These are phyloP conservation scores for Drosophila sordidapex DNA, from an alignment of 2,888 invertebrate genomes.

Conservation along the genomic window DNA sequence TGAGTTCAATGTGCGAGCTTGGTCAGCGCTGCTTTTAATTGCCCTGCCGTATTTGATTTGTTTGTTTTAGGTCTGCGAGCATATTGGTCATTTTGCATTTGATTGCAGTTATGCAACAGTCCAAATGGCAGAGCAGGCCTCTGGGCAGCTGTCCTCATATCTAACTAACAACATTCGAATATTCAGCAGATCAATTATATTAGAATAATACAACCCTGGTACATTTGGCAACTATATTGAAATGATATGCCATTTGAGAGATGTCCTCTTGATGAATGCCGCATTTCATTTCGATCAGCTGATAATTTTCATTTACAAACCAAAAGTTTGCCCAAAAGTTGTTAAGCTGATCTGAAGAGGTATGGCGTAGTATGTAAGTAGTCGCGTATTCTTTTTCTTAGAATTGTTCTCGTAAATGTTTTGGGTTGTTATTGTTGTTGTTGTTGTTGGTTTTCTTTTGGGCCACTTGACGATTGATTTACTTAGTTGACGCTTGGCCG, in stretches of 20 bases:
- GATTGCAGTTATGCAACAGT: neutral
- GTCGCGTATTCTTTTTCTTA: neutral
- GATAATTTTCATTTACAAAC: neutral
- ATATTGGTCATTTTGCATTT: constrained; percentile 1
- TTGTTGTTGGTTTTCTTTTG: constrained; percentile 43
- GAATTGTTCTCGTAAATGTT: constrained; percentile 1
- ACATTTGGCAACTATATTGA: neutral
- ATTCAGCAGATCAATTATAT: neutral
- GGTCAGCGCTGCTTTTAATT: constrained; percentile 63
- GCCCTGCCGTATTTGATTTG: constrained; percentile 71
- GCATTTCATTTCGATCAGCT: neutral
- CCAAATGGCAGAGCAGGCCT: neutral
- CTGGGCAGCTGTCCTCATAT: neutral
- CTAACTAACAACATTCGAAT: neutral
- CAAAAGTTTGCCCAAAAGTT: neutral
- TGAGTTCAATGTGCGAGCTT: constrained; percentile 3
- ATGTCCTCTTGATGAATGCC: neutral
- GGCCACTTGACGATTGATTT: constrained; percentile 65
- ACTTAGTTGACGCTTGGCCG: constrained; percentile 61
- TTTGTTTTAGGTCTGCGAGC: constrained; percentile 14
- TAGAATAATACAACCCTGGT: neutral
- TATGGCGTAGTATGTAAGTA: neutral
- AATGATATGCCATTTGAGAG: neutral
- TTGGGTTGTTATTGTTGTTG: neutral
- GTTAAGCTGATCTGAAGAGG: neutral